Conservation (phyloP, 2,888 invertebrate genomes). For the Lithophane semibrunnea region DNA sequence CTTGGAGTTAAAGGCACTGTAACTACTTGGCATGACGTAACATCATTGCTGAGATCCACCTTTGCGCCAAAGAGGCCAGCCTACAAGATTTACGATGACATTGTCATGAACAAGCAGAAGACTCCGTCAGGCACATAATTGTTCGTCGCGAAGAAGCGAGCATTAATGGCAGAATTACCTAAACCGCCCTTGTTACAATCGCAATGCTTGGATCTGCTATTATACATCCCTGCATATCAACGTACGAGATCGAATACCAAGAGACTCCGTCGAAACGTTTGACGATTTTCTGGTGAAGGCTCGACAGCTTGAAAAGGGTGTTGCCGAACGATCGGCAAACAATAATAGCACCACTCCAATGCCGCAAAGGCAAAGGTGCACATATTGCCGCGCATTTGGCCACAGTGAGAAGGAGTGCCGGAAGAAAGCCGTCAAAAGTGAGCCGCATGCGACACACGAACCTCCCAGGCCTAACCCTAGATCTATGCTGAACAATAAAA, state of each 20-base stretch:
- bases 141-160: constrained; percentile 27
- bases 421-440: not conserved
- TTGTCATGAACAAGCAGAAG: constrained; percentile 13
- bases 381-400: not conserved
- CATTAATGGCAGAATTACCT: constrained; percentile 8
- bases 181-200: too few species aligned
- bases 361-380: not conserved
- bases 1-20: constrained; percentile 8
- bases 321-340: not conserved
- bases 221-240: too few species aligned
- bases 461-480: not conserved
- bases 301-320: not conserved
- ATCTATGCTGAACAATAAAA: not conserved
- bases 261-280: not conserved
- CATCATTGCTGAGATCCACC: not conserved
- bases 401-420: not conserved
- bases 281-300: constrained; percentile 14
- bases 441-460: not conserved
- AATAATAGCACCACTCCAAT: not conserved
- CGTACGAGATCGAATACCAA: constrained; percentile 7
- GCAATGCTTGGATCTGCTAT: too few species aligned
- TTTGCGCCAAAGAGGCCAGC: constrained; percentile 33
- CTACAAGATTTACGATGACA: constrained; percentile 5
- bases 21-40: not conserved
- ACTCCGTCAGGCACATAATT: not conserved